Evolutionary conservation across 2,888 invertebrate genomes (phyloP), one percentile per base, ranked within the genome.

Genomic region (Ditula angustiorana): DNA sequence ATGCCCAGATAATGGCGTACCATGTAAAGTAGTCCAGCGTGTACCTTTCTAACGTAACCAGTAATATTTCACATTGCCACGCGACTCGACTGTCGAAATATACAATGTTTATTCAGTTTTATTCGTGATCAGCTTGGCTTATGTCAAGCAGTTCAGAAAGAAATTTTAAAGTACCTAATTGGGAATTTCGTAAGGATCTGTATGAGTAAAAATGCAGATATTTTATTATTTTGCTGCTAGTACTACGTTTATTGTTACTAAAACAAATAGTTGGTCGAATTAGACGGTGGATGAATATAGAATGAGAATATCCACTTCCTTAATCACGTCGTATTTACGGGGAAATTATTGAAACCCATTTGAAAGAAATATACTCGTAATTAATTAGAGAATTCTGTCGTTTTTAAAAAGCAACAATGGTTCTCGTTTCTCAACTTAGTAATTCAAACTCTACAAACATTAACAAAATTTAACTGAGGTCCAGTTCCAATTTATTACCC

Each of bases 1-100:
- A 37, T 16, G 59, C 64, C 64, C 46, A 52, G 37, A 53, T 52
- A 46, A 58, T 46, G 52, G 26, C 52, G 59, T 53, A 58, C 44
- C 56, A 49, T 49, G 56, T 49, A 56, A 56, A 63, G 19, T 57
- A 44, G 50, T 55, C 47, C 63, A 41, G 26, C 11, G 26, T 56
- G 30, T 30, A 47, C 28, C 44, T 56, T 35, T 57, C 16, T 23
- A 49, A 56, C 47, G 56, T 5, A 30, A 49, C 56, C 21, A 4
- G 56, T 41, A 41, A 19, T 41, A 21, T 37, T 50, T 50, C 37
- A 37, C 23, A 21, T 53, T 33, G 13, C 13, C 8, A 2, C 24
- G 16, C 53, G 35, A 53, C 13, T 10, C 33, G 5, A n/a, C n/a
- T n/a, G n/a, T 53, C 50, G 16, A 30, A 50, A 50, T 19, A 19